Conservation (phyloP, 2,113 vertebrate genomes). For the Leptobrachium leishanense region DNA sequence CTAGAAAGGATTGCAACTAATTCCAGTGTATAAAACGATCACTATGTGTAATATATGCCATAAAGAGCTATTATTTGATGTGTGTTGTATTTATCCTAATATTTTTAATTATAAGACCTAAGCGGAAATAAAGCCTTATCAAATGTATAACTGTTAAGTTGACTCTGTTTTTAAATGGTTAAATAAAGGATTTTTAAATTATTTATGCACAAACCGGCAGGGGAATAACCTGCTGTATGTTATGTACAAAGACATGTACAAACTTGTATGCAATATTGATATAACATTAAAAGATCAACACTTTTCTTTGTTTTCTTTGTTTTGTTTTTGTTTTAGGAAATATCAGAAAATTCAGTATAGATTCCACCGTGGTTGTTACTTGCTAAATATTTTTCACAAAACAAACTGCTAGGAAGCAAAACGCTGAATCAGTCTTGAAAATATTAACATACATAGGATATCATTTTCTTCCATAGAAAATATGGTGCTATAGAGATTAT, state of each 20-base stretch:
- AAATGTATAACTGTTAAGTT: conserved; percentile 10
- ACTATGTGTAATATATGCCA: conserved; percentile 9
- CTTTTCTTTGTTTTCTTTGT: background rate
- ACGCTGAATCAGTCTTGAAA: too few relatives aligned
- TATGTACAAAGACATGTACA: conserved; percentile 35
- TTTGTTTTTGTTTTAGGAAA: background rate
- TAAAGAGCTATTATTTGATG: background rate
- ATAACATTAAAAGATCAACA: conserved; percentile 13
- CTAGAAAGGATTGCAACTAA: background rate
- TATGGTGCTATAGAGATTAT: background rate
- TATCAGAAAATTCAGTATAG: background rate
- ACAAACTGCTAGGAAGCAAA: conserved; percentile 1
- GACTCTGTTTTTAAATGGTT: background rate
- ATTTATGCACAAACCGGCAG: conserved; percentile 26
- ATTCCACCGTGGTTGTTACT: background rate
- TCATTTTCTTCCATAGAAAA: background rate
- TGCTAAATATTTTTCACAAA: background rate
- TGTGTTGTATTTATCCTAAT: background rate
- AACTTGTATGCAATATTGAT: conserved; percentile 36
- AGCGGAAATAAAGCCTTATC: background rate
- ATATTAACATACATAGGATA: background rate
- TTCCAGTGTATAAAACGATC: background rate
- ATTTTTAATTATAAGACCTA: conserved; percentile 3
- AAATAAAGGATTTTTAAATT: conserved; percentile 28
- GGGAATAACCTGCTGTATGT: conserved; percentile 7